These are phyloP conservation scores for Pampusana beccarii DNA, from an alignment of 2,113 vertebrate genomes.

Conservation along the genomic window DNA sequence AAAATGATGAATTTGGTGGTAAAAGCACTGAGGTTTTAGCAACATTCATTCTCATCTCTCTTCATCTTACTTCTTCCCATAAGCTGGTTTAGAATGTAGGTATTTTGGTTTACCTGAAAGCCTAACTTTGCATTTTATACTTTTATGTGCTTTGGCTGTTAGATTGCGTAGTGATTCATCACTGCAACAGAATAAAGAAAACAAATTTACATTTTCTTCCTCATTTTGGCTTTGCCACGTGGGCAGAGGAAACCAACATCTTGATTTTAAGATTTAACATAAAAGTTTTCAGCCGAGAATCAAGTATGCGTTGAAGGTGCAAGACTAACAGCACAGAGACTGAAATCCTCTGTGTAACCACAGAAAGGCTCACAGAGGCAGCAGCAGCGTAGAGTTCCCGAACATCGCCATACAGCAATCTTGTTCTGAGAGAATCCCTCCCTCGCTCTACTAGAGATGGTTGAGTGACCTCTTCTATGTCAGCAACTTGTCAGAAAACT, in stretches of 20 bases:
- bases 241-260: background rate
- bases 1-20: background rate
- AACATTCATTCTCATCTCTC: background rate
- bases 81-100: background rate
- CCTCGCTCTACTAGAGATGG: background rate
- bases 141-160: background rate
- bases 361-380: background rate
- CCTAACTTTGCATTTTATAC: background rate
- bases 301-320: background rate
- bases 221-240: constrained; percentile 4
- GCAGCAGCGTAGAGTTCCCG: background rate
- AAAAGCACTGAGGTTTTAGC: background rate
- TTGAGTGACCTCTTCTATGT: background rate
- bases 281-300: background rate
- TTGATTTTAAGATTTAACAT: constrained; percentile 28
- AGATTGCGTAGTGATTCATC: constrained; percentile 34
- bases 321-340: background rate
- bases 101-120: background rate
- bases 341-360: background rate
- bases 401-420: background rate
- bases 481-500: background rate
- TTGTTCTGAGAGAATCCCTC: background rate
- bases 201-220: constrained; percentile 28
- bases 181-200: constrained; percentile 29
- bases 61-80: background rate